These are phyloP conservation scores for Metaphire vulgaris DNA, from an alignment of 1,140 invertebrate genomes.

Conservation along the genomic window DNA sequence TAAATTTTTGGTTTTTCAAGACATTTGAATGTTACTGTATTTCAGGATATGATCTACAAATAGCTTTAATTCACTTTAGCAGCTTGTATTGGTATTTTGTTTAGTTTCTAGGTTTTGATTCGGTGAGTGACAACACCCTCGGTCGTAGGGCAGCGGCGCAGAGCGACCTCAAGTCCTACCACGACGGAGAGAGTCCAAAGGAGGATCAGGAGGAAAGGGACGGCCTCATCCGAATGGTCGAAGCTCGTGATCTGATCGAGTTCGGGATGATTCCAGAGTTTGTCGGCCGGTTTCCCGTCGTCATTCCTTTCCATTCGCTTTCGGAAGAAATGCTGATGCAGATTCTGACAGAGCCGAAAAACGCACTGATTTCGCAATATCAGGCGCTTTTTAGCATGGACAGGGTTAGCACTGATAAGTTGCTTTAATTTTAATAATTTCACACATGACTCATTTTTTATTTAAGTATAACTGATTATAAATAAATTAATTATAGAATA, in stretches of 20 bases:
- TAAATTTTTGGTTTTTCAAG: no score
- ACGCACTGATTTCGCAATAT: slow-evolving; percentile 83
- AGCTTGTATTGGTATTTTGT: no score
- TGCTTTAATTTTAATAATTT: no score
- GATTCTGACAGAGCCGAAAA: slow-evolving; percentile 93
- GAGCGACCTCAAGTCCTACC: slow-evolving; percentile 39
- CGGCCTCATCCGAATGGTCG: slow-evolving; percentile 72
- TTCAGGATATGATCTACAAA: no score
- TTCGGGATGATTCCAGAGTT: slow-evolving; percentile 81
- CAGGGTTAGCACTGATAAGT: slow-evolving; percentile 56
- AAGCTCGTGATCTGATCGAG: slow-evolving; percentile 94
- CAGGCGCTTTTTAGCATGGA: slow-evolving; percentile 72
- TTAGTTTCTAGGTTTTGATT: slow-evolving; percentile 86
- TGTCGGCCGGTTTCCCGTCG: slow-evolving; percentile 70
- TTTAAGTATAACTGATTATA: no score
- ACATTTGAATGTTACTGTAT: no score
- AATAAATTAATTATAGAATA: no score
- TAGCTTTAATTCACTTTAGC: no score
- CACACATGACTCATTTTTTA: no score
- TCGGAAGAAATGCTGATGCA: slow-evolving; percentile 81
- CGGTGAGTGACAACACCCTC: slow-evolving; percentile 47
- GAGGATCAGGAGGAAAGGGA: slow-evolving; percentile 53
- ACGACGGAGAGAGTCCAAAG: slow-evolving; percentile 33
- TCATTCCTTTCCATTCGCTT: slow-evolving; percentile 94
- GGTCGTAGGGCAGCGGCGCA: slow-evolving; percentile 66